Evolutionary conservation across 1,140 invertebrate species (phyloP).

Genomic region (Sminthurides bifidus): DNA sequence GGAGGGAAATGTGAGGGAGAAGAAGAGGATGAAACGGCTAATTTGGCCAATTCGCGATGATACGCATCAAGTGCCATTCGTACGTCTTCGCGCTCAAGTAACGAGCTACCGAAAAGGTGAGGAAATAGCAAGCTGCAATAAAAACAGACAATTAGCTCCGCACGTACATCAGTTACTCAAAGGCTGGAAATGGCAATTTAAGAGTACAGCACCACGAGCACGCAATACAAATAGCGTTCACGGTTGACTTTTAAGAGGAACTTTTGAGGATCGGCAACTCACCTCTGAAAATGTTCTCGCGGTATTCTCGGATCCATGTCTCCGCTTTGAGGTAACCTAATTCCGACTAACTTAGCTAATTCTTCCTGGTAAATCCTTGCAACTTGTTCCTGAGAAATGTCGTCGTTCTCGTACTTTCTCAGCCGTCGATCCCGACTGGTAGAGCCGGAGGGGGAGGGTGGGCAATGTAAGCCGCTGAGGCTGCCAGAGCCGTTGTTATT

Average conservation of each 20-base stretch:
- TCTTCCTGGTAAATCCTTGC: slow-evolving; percentile 94
- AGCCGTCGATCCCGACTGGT: slow-evolving; percentile 49
- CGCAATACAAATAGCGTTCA: too few species aligned
- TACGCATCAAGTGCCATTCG: slow-evolving; percentile 81
- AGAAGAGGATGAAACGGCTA: slow-evolving; percentile 38
- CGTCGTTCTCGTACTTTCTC: slow-evolving; percentile 80
- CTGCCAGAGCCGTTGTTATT: slow-evolving; percentile 37
- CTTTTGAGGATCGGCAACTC: too few species aligned
- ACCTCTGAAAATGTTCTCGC: slow-evolving; percentile 53
- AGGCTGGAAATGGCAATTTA: background rate
- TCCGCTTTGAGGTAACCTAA: slow-evolving; percentile 52
- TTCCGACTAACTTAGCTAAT: slow-evolving; percentile 77
- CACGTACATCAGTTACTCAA: background rate
- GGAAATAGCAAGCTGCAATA: slow-evolving; percentile 58
- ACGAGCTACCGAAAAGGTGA: slow-evolving; percentile 55
- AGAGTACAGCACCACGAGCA: background rate
- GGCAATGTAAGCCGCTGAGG: slow-evolving; percentile 26
- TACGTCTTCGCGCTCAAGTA: slow-evolving; percentile 69
- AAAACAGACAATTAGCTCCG: slow-evolving; percentile 3
- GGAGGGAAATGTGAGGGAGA: slow-evolving; percentile 41
- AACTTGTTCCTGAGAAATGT: slow-evolving; percentile 94
- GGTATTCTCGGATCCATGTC: slow-evolving; percentile 37
- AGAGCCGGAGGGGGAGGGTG: slow-evolving; percentile 28
- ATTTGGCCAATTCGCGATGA: slow-evolving; percentile 74
- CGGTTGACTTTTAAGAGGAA: too few species aligned